phyloP scores from a whole-genome alignment of 2,113 vertebrate genomes.

The Plestiodon gilberti region DNA sequence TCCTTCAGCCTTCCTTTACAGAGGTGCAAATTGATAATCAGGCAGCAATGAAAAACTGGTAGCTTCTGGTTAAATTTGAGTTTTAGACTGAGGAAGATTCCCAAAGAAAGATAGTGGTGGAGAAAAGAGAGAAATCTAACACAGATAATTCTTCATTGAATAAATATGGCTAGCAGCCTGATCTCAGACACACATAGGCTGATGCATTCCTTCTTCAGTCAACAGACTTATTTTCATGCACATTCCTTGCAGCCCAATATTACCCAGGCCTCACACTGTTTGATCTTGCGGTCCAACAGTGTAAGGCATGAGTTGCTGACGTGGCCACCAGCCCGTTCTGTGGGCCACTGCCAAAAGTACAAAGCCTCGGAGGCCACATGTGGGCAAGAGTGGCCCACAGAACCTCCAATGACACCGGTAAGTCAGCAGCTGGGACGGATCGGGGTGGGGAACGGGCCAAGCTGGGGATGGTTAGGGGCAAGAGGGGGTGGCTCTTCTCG shows the following conservation, averaged over 20 bases:
- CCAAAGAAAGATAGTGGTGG: constrained; percentile 38
- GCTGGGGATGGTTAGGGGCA: too few species aligned
- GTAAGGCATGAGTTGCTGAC: too few species aligned
- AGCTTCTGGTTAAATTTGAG: constrained; percentile 72
- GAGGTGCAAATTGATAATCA: constrained; percentile 85
- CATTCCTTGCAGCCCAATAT: not conserved
- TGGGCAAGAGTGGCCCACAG: too few species aligned
- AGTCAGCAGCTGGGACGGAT: too few species aligned
- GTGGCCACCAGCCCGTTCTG: too few species aligned
- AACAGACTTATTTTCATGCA: not conserved
- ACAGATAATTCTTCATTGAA: constrained; percentile 23
- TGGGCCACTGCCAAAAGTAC: too few species aligned
- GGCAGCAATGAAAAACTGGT: constrained; percentile 61
- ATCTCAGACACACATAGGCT: not conserved
- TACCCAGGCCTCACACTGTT: too few species aligned
- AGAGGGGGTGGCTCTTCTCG: too few species aligned
- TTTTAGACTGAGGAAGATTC: constrained; percentile 67
- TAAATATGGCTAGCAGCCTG: not conserved
- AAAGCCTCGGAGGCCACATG: too few species aligned
- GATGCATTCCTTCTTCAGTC: not conserved
- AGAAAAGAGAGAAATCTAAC: not conserved
- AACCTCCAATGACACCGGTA: too few species aligned
- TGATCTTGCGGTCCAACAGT: too few species aligned
- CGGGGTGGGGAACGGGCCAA: too few species aligned
- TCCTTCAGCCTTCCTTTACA: constrained; percentile 65